A percentile compares a stretch with the other conserved stretches of the same genome.
phyloP scores from a whole-genome alignment of 2,797 vertebrate genomes.

The Petrocephalus sullivani region DNA sequence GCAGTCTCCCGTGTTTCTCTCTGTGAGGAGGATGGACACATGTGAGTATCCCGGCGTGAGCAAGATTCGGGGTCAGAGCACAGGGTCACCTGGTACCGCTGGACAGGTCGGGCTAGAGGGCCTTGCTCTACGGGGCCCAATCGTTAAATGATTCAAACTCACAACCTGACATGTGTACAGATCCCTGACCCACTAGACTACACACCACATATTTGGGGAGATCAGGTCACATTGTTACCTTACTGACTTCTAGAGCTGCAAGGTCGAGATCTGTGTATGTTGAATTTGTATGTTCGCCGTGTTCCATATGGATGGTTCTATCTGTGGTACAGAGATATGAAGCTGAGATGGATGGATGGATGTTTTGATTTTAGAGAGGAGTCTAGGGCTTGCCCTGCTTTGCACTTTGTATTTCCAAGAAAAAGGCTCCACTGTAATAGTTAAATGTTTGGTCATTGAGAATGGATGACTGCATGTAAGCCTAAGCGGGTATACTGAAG shows the following conservation, averaged over 20 bases:
- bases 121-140: background rate
- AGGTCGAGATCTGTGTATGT: background rate
- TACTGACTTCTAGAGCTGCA: background rate
- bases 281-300: background rate
- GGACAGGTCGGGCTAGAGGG: background rate
- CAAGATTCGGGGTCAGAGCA: background rate
- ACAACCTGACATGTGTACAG: background rate
- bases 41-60: background rate
- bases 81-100: background rate
- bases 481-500: background rate
- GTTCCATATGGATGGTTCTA: background rate
- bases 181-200: background rate
- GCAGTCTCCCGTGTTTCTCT: background rate
- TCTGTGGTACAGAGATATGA: background rate
- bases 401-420: background rate
- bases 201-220: background rate
- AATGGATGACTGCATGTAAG: background rate
- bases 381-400: background rate
- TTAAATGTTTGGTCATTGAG: conserved; percentile 1
- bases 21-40: background rate
- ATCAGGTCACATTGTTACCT: background rate
- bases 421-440: background rate
- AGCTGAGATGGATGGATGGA: background rate
- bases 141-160: background rate
- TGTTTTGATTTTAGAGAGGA: background rate